Percentiles rank a stretch among this genome's conserved stretches.
These are phyloP conservation scores for Leuctra nigra DNA, from an alignment of 2,888 invertebrate genomes.

Conservation along the genomic window DNA sequence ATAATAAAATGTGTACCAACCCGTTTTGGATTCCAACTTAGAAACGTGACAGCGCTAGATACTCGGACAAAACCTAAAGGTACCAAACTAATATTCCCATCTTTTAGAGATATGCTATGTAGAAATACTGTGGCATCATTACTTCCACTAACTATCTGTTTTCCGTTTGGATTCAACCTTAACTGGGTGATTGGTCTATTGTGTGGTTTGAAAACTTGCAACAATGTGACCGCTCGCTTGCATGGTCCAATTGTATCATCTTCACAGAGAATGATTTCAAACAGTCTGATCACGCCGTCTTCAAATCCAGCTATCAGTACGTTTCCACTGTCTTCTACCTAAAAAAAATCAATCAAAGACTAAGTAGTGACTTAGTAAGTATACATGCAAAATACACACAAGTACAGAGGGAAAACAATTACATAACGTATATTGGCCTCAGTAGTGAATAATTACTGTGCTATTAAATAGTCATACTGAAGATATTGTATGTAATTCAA, in stretches of 20 bases:
- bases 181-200: slow-evolving; percentile 54
- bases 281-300: slow-evolving; percentile 68
- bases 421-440: too few relatives aligned
- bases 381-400: too few relatives aligned
- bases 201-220: slow-evolving; percentile 43
- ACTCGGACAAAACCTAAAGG: slow-evolving; percentile 49
- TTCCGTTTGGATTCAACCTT: slow-evolving; percentile 50
- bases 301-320: slow-evolving; percentile 61
- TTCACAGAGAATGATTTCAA: too few relatives aligned
- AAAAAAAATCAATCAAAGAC: too few relatives aligned
- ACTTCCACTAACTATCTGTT: slow-evolving; percentile 57
- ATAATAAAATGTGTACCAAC: too few relatives aligned
- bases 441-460: too few relatives aligned
- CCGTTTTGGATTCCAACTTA: slow-evolving; percentile 59
- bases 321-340: slow-evolving; percentile 53
- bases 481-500: too few relatives aligned
- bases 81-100: slow-evolving; percentile 41
- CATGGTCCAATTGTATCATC: slow-evolving; percentile 2
- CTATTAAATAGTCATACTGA: too few relatives aligned
- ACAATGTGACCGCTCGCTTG: too few relatives aligned
- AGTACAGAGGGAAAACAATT: too few relatives aligned
- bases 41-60: slow-evolving; percentile 56
- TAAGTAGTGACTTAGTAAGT: too few relatives aligned
- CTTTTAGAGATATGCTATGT: slow-evolving; percentile 43
- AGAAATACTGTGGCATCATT: slow-evolving; percentile 65